Base-by-base conservation (phyloP, 2,797 vertebrate genomes). In the Malacoctenus gilli region DNA sequence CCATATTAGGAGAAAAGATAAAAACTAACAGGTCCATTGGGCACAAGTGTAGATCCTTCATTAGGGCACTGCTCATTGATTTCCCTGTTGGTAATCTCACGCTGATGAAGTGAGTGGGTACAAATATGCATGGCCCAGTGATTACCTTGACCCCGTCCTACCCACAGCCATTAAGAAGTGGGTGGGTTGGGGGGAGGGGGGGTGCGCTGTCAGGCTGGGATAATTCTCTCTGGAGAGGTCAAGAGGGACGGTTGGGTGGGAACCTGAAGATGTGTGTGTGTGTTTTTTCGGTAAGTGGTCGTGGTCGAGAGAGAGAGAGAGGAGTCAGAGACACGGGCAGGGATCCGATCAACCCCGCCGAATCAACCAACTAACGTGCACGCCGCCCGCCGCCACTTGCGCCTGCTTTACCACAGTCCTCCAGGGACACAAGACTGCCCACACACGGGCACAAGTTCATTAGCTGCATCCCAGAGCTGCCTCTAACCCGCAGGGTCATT, bases 71-170 rank as follows among this genome's bases (percentile, higher is more conserved):
- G 84, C 79, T 86, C 86, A 89, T 89, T 90, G 88, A 91, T 89
- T 90, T 86, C 87, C 80, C 85, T 87, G 86, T 85, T 87, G 71
- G 85, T 88, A 88, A 91, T 91, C 87, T 90, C 67, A 60, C 75
- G 69, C 86, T 85, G 88, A 91, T 90, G 86, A 91, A 90, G 86
- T 88, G 82, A 88, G 85, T 88, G 83, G 88, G 87, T 87, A 85
- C 84, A 87, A 85, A 89, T 90, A 89, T 88, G 85, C 87, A 89
- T 68, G 78, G 82, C 79, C 67, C 78, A 74, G 80, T 90, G 89
- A 90, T 90, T 90, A 86, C 78, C 83, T 84, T 83, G 84, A 87
- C 79, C 79, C 80, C 58, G 72, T 77, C 80, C 74, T 75, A 84
- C 82, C 84, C 86, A 81, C 60, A 58, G 83, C 85, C 86, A 90